Conservation (phyloP, 2,113 vertebrate species). For the Urocolius indicus region DNA sequence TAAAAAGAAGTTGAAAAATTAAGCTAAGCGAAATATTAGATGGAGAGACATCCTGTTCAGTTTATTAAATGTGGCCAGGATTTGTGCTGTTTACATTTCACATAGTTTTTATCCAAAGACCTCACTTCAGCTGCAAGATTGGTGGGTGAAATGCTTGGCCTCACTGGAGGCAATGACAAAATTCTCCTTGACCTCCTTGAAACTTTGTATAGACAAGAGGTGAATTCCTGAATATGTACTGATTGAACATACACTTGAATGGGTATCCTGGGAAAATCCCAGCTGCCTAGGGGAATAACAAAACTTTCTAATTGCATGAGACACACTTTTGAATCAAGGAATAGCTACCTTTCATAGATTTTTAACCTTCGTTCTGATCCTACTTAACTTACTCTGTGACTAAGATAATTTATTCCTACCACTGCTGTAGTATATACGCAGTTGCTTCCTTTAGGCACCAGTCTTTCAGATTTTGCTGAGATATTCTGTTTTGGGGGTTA, state of each 20-base stretch:
- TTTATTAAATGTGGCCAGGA: neutral
- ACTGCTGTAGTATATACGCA: neutral
- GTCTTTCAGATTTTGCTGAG: neutral
- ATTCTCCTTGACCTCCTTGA: constrained; percentile 71
- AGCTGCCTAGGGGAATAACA: constrained; percentile 52
- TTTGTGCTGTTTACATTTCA: constrained; percentile 26
- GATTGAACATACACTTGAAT: constrained; percentile 70
- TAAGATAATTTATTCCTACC: constrained; percentile 6
- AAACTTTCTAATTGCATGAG: constrained; percentile 63
- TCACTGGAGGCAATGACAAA: constrained; percentile 60
- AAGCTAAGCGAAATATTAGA: neutral
- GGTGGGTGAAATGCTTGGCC: constrained; percentile 57
- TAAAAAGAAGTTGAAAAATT: neutral
- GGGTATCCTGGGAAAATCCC: constrained; percentile 68
- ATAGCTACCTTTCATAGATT: constrained; percentile 24
- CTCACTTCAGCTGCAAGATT: constrained; percentile 25
- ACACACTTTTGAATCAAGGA: constrained; percentile 57
- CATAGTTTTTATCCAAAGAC: constrained; percentile 29
- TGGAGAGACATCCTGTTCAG: neutral
- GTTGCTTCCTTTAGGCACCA: neutral
- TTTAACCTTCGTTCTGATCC: constrained; percentile 40
- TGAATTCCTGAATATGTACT: constrained; percentile 69
- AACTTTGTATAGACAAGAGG: constrained; percentile 70
- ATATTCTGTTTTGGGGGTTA: neutral
- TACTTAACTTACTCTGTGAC: constrained; percentile 4